These are phyloP conservation scores for Ammodytes dubius DNA, from an alignment of 2,113 vertebrate genomes.

Conservation along the genomic window DNA sequence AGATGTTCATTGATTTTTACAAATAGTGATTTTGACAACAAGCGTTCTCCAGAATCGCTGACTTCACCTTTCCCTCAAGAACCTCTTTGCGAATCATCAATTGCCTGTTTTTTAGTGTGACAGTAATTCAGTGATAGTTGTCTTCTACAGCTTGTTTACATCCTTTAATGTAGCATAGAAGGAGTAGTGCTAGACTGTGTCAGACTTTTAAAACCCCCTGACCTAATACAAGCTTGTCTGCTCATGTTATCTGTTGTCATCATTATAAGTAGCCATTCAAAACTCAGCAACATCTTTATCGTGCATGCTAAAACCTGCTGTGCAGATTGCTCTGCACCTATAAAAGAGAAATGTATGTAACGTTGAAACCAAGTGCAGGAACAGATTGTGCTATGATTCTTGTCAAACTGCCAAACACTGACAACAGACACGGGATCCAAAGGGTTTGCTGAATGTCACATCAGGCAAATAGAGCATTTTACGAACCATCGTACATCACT, in stretches of 20 bases:
- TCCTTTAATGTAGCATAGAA: neutral
- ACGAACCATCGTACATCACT: neutral
- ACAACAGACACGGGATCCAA: neutral
- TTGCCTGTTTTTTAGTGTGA: neutral
- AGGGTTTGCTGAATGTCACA: neutral
- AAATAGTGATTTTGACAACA: too few species aligned
- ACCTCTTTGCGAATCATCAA: neutral
- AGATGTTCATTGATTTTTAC: too few species aligned
- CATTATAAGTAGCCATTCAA: neutral
- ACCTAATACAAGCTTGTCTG: neutral
- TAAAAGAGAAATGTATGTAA: neutral
- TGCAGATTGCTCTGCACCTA: conserved; percentile 1
- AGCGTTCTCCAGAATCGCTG: too few species aligned
- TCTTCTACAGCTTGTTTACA: neutral
- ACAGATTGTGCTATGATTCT: neutral
- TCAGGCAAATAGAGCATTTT: neutral
- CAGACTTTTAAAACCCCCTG: neutral
- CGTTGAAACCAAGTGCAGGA: neutral
- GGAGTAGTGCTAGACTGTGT: neutral
- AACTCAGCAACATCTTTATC: neutral
- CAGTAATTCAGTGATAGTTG: neutral
- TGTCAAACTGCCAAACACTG: neutral
- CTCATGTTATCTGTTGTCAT: conserved; percentile 5
- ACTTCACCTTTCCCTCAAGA: neutral
- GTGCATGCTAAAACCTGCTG: conserved; percentile 14